Conservation (phyloP, 1,140 invertebrate genomes). For the Drosophila orosa region DNA sequence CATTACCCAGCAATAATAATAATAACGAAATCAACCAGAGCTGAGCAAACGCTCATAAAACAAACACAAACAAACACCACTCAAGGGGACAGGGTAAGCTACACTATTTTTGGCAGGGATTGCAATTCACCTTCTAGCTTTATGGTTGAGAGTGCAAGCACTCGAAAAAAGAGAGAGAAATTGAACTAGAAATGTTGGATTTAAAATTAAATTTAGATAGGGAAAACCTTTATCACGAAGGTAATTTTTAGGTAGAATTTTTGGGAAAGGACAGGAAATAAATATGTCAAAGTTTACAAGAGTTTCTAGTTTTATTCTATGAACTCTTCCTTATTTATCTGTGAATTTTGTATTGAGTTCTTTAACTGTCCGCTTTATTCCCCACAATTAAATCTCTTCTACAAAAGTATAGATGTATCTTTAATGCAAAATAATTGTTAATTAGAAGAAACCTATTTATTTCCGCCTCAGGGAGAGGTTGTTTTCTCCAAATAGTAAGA, state of each 20-base stretch:
- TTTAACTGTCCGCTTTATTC: background rate
- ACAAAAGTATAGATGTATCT: background rate
- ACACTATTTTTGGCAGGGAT: slow-evolving; percentile 6
- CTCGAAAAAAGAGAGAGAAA: background rate
- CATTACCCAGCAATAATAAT: slow-evolving; percentile 67
- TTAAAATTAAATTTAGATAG: background rate
- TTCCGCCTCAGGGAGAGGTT: background rate
- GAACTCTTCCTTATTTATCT: background rate
- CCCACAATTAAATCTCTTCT: too few species aligned
- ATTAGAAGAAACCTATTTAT: background rate
- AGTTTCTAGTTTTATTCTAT: background rate
- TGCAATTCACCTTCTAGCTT: slow-evolving; percentile 26
- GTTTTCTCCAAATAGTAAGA: background rate
- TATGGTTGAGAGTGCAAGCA: slow-evolving; percentile 12
- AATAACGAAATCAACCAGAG: slow-evolving; percentile 70
- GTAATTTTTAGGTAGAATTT: background rate
- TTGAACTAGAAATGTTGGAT: background rate
- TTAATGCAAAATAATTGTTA: slow-evolving; percentile 1
- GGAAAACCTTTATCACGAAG: too few species aligned
- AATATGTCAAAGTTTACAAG: too few species aligned
- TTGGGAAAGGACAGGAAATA: too few species aligned
- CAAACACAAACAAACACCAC: slow-evolving; percentile 61
- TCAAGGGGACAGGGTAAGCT: background rate
- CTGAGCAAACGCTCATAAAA: slow-evolving; percentile 59
- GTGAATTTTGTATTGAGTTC: background rate